Conservation (phyloP, 1,140 invertebrate genomes). For the Macrosteles quadrilineatus region DNA sequence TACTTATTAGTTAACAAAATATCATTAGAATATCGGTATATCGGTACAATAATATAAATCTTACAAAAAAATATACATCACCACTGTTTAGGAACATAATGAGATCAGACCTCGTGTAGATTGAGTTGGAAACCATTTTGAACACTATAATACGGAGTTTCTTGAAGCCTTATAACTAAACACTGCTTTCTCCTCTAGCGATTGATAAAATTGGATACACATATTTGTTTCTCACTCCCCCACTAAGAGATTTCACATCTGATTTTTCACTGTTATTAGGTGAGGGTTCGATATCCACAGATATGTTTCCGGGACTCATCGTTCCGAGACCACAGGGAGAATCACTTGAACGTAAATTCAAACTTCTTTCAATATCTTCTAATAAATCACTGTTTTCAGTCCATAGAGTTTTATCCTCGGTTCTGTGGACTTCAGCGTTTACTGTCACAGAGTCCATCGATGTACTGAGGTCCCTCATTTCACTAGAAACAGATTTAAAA, state of each 20-base stretch:
- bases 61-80: too few species aligned
- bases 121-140: slow-evolving; percentile 20
- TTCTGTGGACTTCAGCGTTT: slow-evolving; percentile 38
- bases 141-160: slow-evolving; percentile 4
- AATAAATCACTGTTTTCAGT: slow-evolving; percentile 35
- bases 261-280: background rate
- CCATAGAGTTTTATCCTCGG: slow-evolving; percentile 30
- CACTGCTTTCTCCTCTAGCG: slow-evolving; percentile 39
- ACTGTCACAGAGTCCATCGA: slow-evolving; percentile 40
- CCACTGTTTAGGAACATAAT: slow-evolving; percentile 20
- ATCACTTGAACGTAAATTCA: background rate
- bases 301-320: background rate
- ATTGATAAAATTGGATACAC: slow-evolving; percentile 38
- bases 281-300: background rate
- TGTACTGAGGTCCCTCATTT: slow-evolving; percentile 18
- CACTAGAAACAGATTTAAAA: slow-evolving; percentile 35
- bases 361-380: slow-evolving; percentile 38
- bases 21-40: too few species aligned
- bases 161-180: slow-evolving; percentile 21
- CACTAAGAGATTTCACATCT: background rate
- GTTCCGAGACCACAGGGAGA: background rate
- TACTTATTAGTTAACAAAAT: too few species aligned
- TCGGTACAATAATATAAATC: too few species aligned
- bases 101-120: background rate
- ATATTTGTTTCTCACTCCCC: slow-evolving; percentile 29